phyloP scores from a whole-genome alignment of 2,888 invertebrate genomes.

The Glaucopsyche alexis region DNA sequence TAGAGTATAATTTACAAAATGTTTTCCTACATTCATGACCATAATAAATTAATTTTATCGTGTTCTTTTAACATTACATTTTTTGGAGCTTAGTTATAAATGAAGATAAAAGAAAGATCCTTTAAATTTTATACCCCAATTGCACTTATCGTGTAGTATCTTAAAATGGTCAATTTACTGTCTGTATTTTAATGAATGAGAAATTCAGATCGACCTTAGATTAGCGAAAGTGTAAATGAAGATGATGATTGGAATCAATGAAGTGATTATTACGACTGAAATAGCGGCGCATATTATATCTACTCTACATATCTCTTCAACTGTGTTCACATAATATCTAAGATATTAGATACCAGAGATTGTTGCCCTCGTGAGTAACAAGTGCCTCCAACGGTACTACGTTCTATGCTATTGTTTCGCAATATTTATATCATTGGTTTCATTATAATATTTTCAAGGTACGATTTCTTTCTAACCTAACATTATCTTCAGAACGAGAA shows the following conservation, averaged over 20 bases:
- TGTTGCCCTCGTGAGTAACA: conserved; percentile 59
- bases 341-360: conserved; percentile 52
- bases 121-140: too few species aligned
- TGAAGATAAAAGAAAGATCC: too few species aligned
- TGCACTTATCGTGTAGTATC: too few species aligned
- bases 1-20: too few species aligned
- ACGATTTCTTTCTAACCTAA: too few species aligned
- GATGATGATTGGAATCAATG: not conserved
- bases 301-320: not conserved
- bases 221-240: not conserved
- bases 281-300: not conserved
- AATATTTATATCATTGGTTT: conserved; percentile 7
- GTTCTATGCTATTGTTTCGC: conserved; percentile 45
- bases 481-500: not conserved
- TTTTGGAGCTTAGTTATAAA: too few species aligned
- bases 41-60: too few species aligned
- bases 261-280: not conserved
- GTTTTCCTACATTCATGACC: too few species aligned
- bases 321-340: conserved; percentile 9
- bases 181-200: too few species aligned
- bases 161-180: too few species aligned
- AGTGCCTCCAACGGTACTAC: conserved; percentile 64
- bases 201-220: too few species aligned
- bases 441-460: not conserved
- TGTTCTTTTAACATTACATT: too few species aligned